Percentiles rank a stretch among this genome's conserved stretches.
Evolutionary conservation across 2,113 vertebrate species (phyloP).

Genomic region (Pelvicachromis taeniatus): DNA sequence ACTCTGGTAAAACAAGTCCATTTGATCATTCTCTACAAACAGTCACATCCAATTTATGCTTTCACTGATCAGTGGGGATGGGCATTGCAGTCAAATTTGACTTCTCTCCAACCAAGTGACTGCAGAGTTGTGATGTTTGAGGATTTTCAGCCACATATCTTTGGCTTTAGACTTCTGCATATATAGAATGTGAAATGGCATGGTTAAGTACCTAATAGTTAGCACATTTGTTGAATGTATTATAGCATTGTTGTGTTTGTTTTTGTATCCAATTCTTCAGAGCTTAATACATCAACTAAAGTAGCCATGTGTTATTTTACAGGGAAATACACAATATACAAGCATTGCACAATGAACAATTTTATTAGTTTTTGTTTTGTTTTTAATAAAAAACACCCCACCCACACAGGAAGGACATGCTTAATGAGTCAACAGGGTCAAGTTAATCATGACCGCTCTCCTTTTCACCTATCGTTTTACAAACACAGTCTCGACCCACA

Average conservation of each 20-base stretch:
- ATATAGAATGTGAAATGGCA: not conserved
- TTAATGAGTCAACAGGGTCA: not conserved
- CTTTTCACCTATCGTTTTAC: not conserved
- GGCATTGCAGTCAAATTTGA: not conserved
- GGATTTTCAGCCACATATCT: not conserved
- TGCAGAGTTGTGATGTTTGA: too few species aligned
- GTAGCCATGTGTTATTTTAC: not conserved
- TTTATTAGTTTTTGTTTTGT: too few species aligned
- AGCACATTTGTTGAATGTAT: too few species aligned
- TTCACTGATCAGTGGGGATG: not conserved
- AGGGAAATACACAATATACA: too few species aligned
- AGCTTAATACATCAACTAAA: not conserved
- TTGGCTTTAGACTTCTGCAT: not conserved
- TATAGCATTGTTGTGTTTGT: not conserved
- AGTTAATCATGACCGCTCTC: not conserved
- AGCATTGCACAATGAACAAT: too few species aligned
- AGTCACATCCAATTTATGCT: not conserved
- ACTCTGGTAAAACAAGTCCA: accelerated
- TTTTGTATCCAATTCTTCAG: not conserved
- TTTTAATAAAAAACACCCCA: too few species aligned
- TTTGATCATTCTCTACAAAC: not conserved
- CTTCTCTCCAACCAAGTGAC: too few species aligned
- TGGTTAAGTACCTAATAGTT: too few species aligned
- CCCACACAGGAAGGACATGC: not conserved
- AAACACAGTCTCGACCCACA: not conserved